Evolutionary conservation across 2,888 invertebrate genomes (phyloP).

Genomic region (Poecilus cupreus): DNA sequence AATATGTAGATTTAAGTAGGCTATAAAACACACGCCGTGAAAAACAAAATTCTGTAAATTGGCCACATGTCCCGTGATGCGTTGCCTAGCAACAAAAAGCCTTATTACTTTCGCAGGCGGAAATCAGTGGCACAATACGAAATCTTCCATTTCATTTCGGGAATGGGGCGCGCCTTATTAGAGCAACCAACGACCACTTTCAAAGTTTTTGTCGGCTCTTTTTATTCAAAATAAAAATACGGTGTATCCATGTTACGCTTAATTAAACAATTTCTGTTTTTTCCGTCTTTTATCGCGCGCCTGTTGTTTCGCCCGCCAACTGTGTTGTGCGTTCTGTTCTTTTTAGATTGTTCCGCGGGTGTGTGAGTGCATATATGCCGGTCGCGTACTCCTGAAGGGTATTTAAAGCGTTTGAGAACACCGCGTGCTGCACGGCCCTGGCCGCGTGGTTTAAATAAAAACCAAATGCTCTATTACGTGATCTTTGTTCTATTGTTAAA

Average conservation of each 20-base stretch:
- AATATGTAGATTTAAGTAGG: constrained; percentile 21
- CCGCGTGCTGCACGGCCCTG: not conserved
- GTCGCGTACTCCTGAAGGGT: not conserved
- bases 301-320: constrained; percentile 27
- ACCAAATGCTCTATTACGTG: constrained; percentile 18
- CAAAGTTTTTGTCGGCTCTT: constrained; percentile 35
- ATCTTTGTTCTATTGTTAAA: constrained; percentile 32
- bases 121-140: constrained; percentile 23
- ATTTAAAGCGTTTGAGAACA: constrained; percentile 22
- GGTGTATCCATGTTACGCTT: constrained; percentile 47
- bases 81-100: constrained; percentile 8
- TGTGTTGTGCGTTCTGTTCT: constrained; percentile 22
- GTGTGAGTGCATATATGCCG: constrained; percentile 10
- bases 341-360: constrained; percentile 24
- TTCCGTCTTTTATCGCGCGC: constrained; percentile 47
- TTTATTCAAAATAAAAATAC: constrained; percentile 56
- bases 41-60: constrained; percentile 5
- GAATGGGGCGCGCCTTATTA: not conserved
- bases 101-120: constrained; percentile 3
- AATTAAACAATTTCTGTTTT: constrained; percentile 55
- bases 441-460: constrained; percentile 15
- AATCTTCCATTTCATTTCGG: constrained; percentile 31
- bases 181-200: constrained; percentile 7
- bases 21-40: constrained; percentile 16
- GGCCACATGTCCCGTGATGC: not conserved